Evolutionary conservation across 1,140 invertebrate genomes (phyloP).

Genomic region (Eriosoma lanigerum): DNA sequence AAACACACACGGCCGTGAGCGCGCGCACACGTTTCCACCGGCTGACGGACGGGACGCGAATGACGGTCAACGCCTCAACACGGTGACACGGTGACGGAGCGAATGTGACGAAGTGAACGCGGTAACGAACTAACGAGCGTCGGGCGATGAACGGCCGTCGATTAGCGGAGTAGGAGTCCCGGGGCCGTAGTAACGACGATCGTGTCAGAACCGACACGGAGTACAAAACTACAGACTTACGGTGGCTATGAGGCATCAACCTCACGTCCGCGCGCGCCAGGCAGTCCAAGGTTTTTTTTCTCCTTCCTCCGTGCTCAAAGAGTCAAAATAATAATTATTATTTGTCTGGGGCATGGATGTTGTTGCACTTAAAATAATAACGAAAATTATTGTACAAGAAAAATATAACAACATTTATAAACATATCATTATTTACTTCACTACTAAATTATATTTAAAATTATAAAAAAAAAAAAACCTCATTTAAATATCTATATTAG

Average conservation of each 20-base stretch:
- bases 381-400: too few species aligned
- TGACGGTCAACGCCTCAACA: background rate
- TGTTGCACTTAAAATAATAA: too few species aligned
- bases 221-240: too few species aligned
- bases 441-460: too few species aligned
- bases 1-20: background rate
- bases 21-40: background rate
- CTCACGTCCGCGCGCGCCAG: background rate
- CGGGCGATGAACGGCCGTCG: background rate
- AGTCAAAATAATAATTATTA: background rate
- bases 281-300: background rate
- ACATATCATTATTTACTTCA: too few species aligned
- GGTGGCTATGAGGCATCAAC: background rate
- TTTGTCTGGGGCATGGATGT: too few species aligned
- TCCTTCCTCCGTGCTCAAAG: background rate
- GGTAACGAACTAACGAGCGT: background rate
- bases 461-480: too few species aligned
- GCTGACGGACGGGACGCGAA: slow-evolving; percentile 13
- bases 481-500: too few species aligned
- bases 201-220: background rate
- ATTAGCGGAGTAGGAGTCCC: too few species aligned
- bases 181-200: too few species aligned
- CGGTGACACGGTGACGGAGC: background rate
- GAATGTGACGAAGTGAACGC: background rate
- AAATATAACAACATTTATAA: too few species aligned